A percentile compares a stretch with the other conserved stretches of the same genome.
phyloP scores from a whole-genome alignment of 2,113 vertebrate species.

The Rhipidura dahli region DNA sequence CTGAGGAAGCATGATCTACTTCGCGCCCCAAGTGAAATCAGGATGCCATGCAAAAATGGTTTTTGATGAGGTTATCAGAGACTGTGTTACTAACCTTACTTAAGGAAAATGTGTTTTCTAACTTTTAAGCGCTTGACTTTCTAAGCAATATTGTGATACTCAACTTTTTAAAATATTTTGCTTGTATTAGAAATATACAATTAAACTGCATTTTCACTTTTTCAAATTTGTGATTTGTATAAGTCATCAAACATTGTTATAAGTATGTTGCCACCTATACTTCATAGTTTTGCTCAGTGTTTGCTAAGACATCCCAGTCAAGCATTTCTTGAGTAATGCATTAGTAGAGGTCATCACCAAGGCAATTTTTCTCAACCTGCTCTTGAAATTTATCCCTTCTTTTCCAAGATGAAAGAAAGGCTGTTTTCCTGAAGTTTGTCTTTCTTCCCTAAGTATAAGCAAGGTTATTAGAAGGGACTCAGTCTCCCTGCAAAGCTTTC shows the following conservation, averaged over 20 bases:
- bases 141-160: background rate
- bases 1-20: background rate
- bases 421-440: background rate
- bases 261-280: background rate
- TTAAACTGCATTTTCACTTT: background rate
- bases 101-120: background rate
- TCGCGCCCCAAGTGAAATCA: background rate
- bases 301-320: background rate
- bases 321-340: background rate
- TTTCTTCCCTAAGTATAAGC: background rate
- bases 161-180: background rate
- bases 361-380: background rate
- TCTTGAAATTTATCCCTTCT: background rate
- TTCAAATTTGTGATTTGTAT: background rate
- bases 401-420: background rate
- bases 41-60: background rate
- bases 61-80: background rate
- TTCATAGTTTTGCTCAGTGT: background rate
- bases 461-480: background rate
- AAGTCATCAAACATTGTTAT: background rate
- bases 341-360: accelerated
- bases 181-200: background rate
- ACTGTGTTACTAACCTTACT: background rate
- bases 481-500: background rate
- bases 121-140: background rate